A percentile compares a stretch with the other conserved stretches of the same genome.
Evolutionary conservation across 2,888 invertebrate genomes (phyloP).

Genomic region (Keiferia lycopersicella): DNA sequence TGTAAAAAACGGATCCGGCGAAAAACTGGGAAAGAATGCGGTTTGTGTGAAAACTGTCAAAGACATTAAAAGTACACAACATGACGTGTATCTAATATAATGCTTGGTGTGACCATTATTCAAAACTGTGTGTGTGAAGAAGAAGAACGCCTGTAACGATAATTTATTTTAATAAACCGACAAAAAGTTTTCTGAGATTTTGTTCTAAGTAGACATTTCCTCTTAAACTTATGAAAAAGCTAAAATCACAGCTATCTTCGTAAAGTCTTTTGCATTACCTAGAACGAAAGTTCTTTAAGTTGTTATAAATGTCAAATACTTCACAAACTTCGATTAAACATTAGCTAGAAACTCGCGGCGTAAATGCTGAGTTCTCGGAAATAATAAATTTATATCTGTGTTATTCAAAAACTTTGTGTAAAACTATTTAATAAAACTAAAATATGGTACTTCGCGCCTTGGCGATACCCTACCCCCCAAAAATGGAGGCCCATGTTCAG

Average conservation of each 20-base stretch:
- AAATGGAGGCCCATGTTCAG: no score
- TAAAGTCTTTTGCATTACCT: neutral
- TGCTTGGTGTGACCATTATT: conserved; percentile 27
- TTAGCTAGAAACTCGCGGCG: neutral
- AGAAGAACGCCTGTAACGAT: neutral
- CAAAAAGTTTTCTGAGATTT: no score
- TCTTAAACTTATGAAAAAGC: no score
- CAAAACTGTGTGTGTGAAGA: neutral
- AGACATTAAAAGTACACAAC: conserved; percentile 36
- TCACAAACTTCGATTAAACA: conserved; percentile 23
- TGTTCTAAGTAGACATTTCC: no score
- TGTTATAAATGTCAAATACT: conserved; percentile 12
- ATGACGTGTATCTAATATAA: conserved; percentile 33
- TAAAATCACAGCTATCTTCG: neutral
- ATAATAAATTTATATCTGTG: neutral
- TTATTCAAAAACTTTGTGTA: no score
- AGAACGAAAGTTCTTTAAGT: neutral
- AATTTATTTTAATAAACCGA: no score
- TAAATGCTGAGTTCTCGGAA: neutral
- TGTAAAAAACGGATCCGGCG: no score
- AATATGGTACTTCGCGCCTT: no score
- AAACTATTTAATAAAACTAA: no score
- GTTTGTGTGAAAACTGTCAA: no score
- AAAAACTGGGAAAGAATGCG: no score
- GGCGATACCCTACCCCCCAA: no score